Percentiles rank a stretch among this genome's conserved stretches.
These are phyloP conservation scores for Berghia stephanieae DNA, from an alignment of 1,140 invertebrate species.

Conservation along the genomic window DNA sequence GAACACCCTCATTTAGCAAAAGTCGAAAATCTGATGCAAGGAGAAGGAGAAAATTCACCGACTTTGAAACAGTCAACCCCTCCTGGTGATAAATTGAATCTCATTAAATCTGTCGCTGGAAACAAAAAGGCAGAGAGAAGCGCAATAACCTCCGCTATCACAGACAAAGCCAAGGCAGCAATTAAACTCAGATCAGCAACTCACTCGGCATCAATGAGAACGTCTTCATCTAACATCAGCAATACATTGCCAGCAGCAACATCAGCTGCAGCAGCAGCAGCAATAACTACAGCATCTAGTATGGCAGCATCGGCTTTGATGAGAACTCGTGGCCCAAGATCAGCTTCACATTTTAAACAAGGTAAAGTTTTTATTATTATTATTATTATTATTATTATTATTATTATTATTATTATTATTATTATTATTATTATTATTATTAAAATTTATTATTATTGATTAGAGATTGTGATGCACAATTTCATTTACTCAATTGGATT, in stretches of 20 bases:
- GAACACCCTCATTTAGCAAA: no score
- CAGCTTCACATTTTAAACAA: no score
- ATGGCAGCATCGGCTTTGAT: background rate
- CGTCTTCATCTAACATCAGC: background rate
- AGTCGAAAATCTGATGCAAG: no score
- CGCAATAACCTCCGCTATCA: background rate
- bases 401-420: no score
- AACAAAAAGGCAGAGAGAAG: conserved; percentile 18
- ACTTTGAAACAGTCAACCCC: no score
- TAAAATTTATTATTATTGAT: no score
- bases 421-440: no score
- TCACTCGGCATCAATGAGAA: background rate
- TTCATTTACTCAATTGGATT: no score
- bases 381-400: no score
- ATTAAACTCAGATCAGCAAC: background rate
- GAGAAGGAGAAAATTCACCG: no score
- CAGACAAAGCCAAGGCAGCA: conserved; percentile 21
- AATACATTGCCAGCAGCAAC: background rate
- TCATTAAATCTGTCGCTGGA: conserved; percentile 15
- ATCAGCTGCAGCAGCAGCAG: background rate
- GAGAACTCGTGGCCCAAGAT: background rate
- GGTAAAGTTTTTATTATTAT: no score
- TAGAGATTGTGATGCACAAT: no score
- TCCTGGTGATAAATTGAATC: conserved; percentile 24
- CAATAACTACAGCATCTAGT: conserved; percentile 12